phyloP scores from a whole-genome alignment of 2,113 vertebrate species.

The Glaucidium brasilianum region DNA sequence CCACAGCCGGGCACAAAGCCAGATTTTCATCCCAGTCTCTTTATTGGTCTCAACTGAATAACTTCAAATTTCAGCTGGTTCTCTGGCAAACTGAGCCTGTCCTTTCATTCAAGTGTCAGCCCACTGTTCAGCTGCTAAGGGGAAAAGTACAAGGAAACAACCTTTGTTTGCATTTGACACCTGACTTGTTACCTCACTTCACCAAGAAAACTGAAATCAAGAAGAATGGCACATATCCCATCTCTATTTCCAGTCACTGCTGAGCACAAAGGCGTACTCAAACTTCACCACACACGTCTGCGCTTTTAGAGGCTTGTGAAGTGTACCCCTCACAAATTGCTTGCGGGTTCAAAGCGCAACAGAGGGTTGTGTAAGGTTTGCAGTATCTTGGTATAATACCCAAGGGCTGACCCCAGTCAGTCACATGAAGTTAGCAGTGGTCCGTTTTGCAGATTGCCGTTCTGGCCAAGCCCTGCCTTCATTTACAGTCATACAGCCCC shows the following conservation, averaged over 20 bases:
- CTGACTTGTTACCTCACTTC: not conserved
- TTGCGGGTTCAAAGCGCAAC: not conserved
- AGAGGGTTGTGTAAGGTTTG: not conserved
- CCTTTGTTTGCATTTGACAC: not conserved
- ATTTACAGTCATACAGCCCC: not conserved
- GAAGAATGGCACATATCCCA: not conserved
- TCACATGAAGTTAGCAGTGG: not conserved
- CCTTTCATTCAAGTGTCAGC: not conserved
- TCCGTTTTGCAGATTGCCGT: not conserved
- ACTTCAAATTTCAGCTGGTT: not conserved
- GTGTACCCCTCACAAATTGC: not conserved
- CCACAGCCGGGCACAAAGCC: not conserved
- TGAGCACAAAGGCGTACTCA: not conserved
- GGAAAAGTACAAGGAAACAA: not conserved
- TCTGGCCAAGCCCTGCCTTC: not conserved
- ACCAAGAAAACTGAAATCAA: not conserved
- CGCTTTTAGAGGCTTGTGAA: not conserved
- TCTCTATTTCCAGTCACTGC: not conserved
- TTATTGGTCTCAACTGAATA: constrained; percentile 4
- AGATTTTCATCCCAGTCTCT: constrained; percentile 14
- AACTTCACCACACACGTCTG: not conserved
- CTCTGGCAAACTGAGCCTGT: not conserved
- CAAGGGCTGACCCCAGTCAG: not conserved
- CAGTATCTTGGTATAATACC: not conserved
- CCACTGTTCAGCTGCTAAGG: not conserved